These are phyloP conservation scores for Rhogogaster chlorosoma DNA, from an alignment of 2,888 invertebrate species.

Conservation along the genomic window DNA sequence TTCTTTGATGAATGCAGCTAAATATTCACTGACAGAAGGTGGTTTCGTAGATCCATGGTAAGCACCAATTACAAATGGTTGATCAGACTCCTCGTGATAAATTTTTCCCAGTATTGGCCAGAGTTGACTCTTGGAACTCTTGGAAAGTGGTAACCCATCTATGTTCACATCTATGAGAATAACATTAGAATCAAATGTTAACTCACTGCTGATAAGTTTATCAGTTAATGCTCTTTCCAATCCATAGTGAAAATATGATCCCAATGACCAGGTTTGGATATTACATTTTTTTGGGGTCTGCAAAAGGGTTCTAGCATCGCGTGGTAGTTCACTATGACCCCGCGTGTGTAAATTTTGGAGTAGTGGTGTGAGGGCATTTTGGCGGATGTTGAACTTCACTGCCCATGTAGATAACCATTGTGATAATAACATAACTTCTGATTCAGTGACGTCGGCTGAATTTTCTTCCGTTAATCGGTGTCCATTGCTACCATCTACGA, in stretches of 20 bases:
- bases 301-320: not conserved
- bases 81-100: conserved; percentile 42
- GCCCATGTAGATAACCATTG: not conserved
- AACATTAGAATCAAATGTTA: not conserved
- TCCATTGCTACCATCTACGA: not conserved
- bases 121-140: conserved; percentile 42
- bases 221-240: not conserved
- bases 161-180: conserved; percentile 42
- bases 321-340: not conserved
- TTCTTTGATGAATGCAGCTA: conserved; percentile 45
- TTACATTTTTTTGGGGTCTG: not conserved
- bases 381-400: not conserved
- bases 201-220: not conserved
- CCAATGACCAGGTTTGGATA: not conserved
- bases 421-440: not conserved
- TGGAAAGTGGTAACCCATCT: conserved; percentile 57
- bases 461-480: not conserved
- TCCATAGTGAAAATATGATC: not conserved
- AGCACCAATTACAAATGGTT: conserved; percentile 51
- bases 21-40: conserved; percentile 40
- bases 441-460: not conserved
- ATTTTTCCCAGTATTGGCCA: conserved; percentile 53
- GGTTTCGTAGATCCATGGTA: conserved; percentile 50
- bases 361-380: not conserved
- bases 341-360: not conserved